Conservation (phyloP, 2,113 vertebrate species). For the Miniopterus natalensis region DNA sequence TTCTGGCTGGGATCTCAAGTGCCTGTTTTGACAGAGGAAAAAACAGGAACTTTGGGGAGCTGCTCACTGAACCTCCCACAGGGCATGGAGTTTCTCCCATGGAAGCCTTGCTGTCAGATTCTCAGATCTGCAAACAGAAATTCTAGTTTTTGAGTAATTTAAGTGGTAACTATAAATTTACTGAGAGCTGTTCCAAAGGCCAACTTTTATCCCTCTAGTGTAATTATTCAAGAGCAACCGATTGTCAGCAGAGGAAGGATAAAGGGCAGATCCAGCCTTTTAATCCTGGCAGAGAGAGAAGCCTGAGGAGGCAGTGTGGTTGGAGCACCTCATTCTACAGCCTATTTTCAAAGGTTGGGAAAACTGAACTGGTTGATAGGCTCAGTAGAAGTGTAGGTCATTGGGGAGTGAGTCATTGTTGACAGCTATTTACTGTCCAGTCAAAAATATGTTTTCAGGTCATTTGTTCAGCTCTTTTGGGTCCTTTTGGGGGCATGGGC, state of each 20-base stretch:
- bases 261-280: slow-evolving; percentile 2
- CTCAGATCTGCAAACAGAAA: not conserved
- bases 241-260: slow-evolving; percentile 19
- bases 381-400: not conserved
- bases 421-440: not conserved
- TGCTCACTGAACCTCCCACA: not conserved
- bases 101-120: slow-evolving; percentile 34
- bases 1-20: slow-evolving; percentile 26
- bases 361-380: not conserved
- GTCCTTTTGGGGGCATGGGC: not conserved
- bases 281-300: not conserved
- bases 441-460: slow-evolving; percentile 19
- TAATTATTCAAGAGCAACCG: slow-evolving; percentile 55
- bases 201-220: not conserved
- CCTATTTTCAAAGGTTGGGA: slow-evolving; percentile 9
- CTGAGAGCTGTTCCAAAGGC: not conserved
- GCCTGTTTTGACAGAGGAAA: not conserved
- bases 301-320: not conserved
- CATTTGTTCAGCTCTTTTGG: slow-evolving; percentile 2
- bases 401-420: not conserved
- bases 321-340: not conserved
- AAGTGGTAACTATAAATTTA: slow-evolving; percentile 31
- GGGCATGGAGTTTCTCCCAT: slow-evolving; percentile 34
- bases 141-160: slow-evolving; percentile 59
- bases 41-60: not conserved